These are phyloP conservation scores for Orthosia gothica DNA, from an alignment of 2,888 invertebrate species.

Conservation along the genomic window DNA sequence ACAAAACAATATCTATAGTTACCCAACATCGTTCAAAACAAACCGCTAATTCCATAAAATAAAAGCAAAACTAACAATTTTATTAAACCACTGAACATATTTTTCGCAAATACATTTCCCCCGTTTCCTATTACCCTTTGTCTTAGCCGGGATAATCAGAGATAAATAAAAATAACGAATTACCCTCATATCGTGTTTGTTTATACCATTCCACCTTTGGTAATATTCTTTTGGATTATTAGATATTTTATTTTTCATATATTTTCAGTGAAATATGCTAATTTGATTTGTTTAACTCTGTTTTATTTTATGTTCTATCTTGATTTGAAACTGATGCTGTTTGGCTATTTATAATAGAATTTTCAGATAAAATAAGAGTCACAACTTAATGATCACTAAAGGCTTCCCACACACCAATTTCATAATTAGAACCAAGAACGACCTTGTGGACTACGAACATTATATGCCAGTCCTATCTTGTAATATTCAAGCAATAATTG, in stretches of 20 bases:
- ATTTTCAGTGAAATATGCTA: neutral
- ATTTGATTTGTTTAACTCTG: neutral
- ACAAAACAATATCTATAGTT: neutral
- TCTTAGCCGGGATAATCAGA: slow-evolving; percentile 58
- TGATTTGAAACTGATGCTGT: neutral
- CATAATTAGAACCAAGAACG: neutral
- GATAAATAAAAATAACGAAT: slow-evolving; percentile 66
- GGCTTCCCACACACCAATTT: slow-evolving; percentile 15
- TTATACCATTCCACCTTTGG: slow-evolving; percentile 46
- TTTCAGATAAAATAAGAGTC: no score
- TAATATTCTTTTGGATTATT: slow-evolving; percentile 26
- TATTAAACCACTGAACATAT: slow-evolving; percentile 48
- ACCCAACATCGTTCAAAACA: slow-evolving; percentile 18
- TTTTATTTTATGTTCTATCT: neutral
- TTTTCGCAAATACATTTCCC: slow-evolving; percentile 58
- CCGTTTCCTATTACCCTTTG: slow-evolving; percentile 56
- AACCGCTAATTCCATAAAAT: slow-evolving; percentile 22
- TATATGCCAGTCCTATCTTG: neutral
- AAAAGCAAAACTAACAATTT: slow-evolving; percentile 43
- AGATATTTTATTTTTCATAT: slow-evolving; percentile 5
- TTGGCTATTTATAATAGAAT: no score
- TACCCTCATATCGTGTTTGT: slow-evolving; percentile 42
- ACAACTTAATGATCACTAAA: neutral
- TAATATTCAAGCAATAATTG: slow-evolving; percentile 31
- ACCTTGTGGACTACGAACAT: slow-evolving; percentile 10